phyloP scores from a whole-genome alignment of 1,140 invertebrate genomes.

The Nilaparvata lugens region DNA sequence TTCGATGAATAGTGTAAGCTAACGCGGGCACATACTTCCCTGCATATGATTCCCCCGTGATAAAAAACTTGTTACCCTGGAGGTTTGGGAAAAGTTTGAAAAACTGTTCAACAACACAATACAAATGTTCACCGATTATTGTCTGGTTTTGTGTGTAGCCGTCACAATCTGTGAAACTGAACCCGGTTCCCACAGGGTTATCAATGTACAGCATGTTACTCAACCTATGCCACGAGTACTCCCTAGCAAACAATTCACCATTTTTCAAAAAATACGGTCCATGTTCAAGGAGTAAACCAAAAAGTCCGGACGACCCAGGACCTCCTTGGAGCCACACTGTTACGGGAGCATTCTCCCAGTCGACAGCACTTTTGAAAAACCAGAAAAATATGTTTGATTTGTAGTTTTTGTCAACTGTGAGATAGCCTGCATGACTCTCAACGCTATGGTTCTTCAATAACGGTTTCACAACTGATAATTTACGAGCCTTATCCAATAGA shows the following conservation, averaged over 20 bases:
- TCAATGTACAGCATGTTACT: constrained; percentile 61
- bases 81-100: constrained; percentile 60
- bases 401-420: constrained; percentile 57
- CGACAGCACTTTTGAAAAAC: constrained; percentile 54
- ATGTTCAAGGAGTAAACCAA: constrained; percentile 62
- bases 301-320: constrained; percentile 56
- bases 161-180: constrained; percentile 56
- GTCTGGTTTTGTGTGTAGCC: constrained; percentile 58
- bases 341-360: constrained; percentile 44
- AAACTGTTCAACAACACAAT: constrained; percentile 42
- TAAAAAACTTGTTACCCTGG: constrained; percentile 56
- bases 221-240: constrained; percentile 16
- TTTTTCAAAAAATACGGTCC: constrained; percentile 12
- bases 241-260: constrained; percentile 2
- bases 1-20: constrained; percentile 61
- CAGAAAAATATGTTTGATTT: constrained; percentile 60
- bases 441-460: constrained; percentile 6
- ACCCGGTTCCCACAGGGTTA: constrained; percentile 43
- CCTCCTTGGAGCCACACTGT: constrained; percentile 68
- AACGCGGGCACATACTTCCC: constrained; percentile 78
- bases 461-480: constrained; percentile 14
- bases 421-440: constrained; percentile 49
- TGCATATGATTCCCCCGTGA: constrained; percentile 81
- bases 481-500: constrained; percentile 10
- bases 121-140: constrained; percentile 31